These are phyloP conservation scores for Podarcis raffonei DNA, from an alignment of 2,113 vertebrate genomes.

Conservation along the genomic window DNA sequence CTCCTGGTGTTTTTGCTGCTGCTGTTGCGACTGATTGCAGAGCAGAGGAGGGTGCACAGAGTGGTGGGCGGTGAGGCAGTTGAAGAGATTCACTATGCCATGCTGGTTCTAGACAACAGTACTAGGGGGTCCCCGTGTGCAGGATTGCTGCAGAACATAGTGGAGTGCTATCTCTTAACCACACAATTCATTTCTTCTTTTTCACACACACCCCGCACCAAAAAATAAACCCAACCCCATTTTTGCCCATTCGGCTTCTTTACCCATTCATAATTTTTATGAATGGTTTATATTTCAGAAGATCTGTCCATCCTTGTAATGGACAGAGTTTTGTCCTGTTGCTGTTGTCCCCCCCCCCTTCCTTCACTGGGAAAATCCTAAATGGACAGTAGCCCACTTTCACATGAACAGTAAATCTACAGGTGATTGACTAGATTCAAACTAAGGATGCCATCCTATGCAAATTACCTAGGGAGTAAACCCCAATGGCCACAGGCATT, in stretches of 20 bases:
- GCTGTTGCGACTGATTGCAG: background rate
- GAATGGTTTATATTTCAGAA: background rate
- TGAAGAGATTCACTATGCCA: background rate
- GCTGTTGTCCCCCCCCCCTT: background rate
- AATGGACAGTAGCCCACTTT: background rate
- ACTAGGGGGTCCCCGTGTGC: background rate
- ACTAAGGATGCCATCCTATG: no score
- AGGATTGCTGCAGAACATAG: background rate
- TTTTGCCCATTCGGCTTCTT: background rate
- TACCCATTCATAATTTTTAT: background rate
- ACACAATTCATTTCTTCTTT: background rate
- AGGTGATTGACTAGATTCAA: background rate
- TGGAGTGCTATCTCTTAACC: no score
- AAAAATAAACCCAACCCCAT: background rate
- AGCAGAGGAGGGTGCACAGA: background rate
- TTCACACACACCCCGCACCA: background rate
- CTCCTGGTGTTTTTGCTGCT: conserved; percentile 13
- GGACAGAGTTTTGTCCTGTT: background rate
- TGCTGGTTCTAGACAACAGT: background rate
- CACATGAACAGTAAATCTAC: background rate
- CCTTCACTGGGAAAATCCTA: background rate
- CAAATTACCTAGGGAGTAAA: no score
- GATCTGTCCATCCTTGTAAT: background rate
- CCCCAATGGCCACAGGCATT: no score
- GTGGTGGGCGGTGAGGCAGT: no score